phyloP scores from a whole-genome alignment of 1,140 invertebrate genomes.

The Xylocopa sonorina region DNA sequence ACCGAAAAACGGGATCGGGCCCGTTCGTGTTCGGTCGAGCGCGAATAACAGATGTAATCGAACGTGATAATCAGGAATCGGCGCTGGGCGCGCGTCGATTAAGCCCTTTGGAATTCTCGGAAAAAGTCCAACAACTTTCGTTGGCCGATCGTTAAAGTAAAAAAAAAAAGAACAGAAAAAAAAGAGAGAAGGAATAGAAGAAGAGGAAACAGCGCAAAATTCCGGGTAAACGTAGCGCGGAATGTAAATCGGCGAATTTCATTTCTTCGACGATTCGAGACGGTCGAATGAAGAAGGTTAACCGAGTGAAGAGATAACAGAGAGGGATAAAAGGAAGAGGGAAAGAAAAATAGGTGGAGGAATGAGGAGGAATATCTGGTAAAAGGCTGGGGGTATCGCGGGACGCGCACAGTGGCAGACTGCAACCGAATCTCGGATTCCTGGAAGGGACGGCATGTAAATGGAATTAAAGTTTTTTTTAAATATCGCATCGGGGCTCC shows the following conservation, averaged over 20 bases:
- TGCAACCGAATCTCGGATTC: constrained; percentile 62
- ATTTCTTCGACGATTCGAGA: neutral
- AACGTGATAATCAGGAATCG: constrained; percentile 31
- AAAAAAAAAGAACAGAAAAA: too few species aligned
- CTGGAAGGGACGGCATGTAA: constrained; percentile 70
- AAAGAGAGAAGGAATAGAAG: too few species aligned
- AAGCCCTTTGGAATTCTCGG: neutral
- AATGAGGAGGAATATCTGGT: constrained; percentile 6
- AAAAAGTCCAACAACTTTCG: neutral
- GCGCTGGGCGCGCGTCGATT: neutral
- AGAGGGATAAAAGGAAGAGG: neutral
- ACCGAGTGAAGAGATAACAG: too few species aligned
- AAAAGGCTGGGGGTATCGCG: constrained; percentile 20
- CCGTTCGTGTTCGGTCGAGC: neutral
- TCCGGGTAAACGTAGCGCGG: neutral
- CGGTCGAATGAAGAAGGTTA: constrained; percentile 12
- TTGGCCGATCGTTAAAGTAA: neutral
- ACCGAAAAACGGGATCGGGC: neutral
- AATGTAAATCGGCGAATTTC: constrained; percentile 50
- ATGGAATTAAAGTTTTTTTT: constrained; percentile 72
- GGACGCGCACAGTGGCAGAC: constrained; percentile 21
- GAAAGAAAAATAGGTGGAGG: neutral
- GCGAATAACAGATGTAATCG: constrained; percentile 31
- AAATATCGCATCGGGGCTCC: constrained; percentile 63
- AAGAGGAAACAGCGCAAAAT: neutral